Base-by-base conservation (phyloP, 2,888 invertebrate species). In the Amiota communis region DNA sequence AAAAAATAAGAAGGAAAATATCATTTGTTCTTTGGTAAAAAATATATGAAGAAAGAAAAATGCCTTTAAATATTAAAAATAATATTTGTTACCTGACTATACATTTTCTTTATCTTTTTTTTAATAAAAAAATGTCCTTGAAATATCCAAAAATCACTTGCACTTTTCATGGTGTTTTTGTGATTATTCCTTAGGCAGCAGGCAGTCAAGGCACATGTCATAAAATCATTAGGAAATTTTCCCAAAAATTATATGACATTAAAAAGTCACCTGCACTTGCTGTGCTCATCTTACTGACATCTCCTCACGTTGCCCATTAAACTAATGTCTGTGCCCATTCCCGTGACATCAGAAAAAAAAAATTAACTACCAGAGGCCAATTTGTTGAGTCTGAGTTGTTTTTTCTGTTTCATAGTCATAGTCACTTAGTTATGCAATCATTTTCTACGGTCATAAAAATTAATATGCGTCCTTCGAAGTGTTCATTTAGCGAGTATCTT, bases 371-470 rank as follows among this genome's bases (percentile, higher is more conserved):
- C 36, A 36, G 8, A 36, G 36, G 36, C 36, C 36, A 36, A 36
- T 36, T 36, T 36, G 2, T 36, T 36, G 36, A 36, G 36, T 49
- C 12, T 15, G 13, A 9, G 9, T 8, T 49, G 51, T 67, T 59
- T 59, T 23, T 70, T 23, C 23, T n/a, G 59, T 46, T 23, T 67
- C 20, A 23, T 12, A 67, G 59, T 20, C 59, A n/a, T 56, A 71
- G 59, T 71, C 8, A 36, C 36, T 69, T 56, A 77, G 79, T 86
- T 85, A 86, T 85, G 87, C 83, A 86, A 87, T 82, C 83, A 82
- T 86, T 87, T 84, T 81, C 79, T 81, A 86, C 78, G 87, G 79
- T 67, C 79, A 87, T 87, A 85, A 87, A 87, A 85, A 87, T 86
- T 86, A 86, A 87, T 87, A 87, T 87, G 79, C 84, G 86, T 82